Base-by-base conservation (phyloP, 2,888 invertebrate species). In the Chrysolina haemoptera region DNA sequence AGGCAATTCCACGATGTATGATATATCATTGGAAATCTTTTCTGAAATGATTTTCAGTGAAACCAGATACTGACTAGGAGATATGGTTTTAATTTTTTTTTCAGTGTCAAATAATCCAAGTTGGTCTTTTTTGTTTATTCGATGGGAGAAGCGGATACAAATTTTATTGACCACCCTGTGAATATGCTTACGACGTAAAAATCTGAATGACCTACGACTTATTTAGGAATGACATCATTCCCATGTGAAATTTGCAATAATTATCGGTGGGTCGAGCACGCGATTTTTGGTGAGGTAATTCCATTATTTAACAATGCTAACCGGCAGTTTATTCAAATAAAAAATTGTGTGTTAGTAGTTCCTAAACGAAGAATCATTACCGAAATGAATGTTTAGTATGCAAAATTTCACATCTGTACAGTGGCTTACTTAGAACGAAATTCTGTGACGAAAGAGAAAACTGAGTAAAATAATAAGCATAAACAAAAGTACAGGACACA, bases 161-260 rank as follows among this genome's bases (percentile, higher is more conserved):
- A 27, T 59, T 35, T n/a, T 9, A 35, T 4, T 27, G 59, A 27
- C 35, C 59, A 59, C 27, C 59, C 35, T 1, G 59, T 59, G n/a
- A 46, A 66, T 71, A 6, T 41, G 46, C 55, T 73, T 46, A 70
- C 50, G 64, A 71, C 71, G 70, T 74, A 70, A 70, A 73, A 71
- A 64, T 64, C 73, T 71, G 70, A 74, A 77, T 69, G 71, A 68
- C 75, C 65, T 71, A 66, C 63, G 73, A 70, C 69, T 78, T 59
- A 71, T 71, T 53, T 78, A 78, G 72, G 55, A 75, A 76, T 78
- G 76, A 78, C 78, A 78, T 78, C 78, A 78, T 76, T 48, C 71
- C 40, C 71, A 78, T 74, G 78, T 78, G 76, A 78, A 76, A 73
- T 74, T 74, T 68, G 75, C 77, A 70, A 77, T 75, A 65, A 71